Evolutionary conservation across 2,888 invertebrate genomes (phyloP), one percentile per base, ranked within the genome.

Genomic region (Eudasyphora cyanicolor): DNA sequence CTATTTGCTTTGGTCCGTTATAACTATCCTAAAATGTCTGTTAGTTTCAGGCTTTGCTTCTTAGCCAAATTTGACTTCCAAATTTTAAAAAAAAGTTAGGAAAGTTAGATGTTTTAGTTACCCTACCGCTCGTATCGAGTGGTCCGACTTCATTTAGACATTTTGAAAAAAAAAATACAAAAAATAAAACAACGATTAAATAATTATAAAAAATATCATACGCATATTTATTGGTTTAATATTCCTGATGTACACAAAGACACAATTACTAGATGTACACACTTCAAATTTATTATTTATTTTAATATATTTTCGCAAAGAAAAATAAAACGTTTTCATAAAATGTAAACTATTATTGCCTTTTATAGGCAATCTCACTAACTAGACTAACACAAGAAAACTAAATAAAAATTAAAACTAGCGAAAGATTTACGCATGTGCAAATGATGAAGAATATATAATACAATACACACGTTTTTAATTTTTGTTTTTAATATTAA

Each of bases 181-280:
- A n/a, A 49, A 62, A 35, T 35, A 62, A 62, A 62, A 62, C 62
- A 32, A 51, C 6, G n/a, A 24, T 57, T 57, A n/a, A 24, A 29
- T 64, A 14, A 54, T 77, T 78, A 71, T 75, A 71, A 70, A 77
- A 81, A 64, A 62, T 81, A 81, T 75, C 75, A 77, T 75, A 82
- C 35, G 51, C 17, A 70, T 79, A 78, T 84, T 85, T 85, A 85
- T 85, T 85, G 84, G 79, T 82, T 85, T 75, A 78, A 80, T 82
- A 80, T 84, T 81, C 85, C 85, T 85, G 85, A 85, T 81, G 84
- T 78, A 85, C 82, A 82, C 76, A 49, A 21, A 82, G 82, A 73
- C 70, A 82, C 82, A 82, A 67, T 67, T 71, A 69, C 79, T 81
- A 79, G 81, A 74, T 67, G 70, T 70, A 70, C 75, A 82, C 51